Evolutionary conservation across 64 coral and sea anemone genomes (phyloP).

Genomic region (Dendrophyllia cribrosa): DNA sequence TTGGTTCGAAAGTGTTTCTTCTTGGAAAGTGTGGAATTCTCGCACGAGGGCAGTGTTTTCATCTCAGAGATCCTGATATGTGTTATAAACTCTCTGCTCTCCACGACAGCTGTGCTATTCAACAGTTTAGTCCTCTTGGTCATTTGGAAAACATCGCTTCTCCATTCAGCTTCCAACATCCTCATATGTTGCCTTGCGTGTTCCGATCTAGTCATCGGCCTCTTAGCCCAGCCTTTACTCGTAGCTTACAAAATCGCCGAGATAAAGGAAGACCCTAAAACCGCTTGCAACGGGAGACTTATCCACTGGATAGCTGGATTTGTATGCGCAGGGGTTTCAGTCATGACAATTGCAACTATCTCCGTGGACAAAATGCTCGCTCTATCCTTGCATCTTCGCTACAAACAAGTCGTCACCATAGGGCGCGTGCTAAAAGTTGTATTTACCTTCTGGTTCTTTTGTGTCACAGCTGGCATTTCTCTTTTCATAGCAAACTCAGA

Average conservation of each 20-base stretch:
- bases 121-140: constrained; percentile 34
- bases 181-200: constrained; percentile 45
- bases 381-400: constrained; percentile 52
- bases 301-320: constrained; percentile 69
- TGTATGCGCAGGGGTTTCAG: constrained; percentile 58
- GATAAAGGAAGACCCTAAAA: neutral
- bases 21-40: neutral
- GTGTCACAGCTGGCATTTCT: neutral
- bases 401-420: constrained; percentile 21
- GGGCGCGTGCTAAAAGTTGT: neutral
- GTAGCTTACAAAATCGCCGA: constrained; percentile 64
- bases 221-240: constrained; percentile 42
- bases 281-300: constrained; percentile 41
- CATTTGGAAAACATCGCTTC: constrained; percentile 17
- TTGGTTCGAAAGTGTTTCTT: constrained; percentile 38
- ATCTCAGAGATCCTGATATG: constrained; percentile 34
- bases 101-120: neutral
- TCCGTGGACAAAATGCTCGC: constrained; percentile 45
- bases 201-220: constrained; percentile 54
- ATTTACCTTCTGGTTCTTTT: constrained; percentile 18
- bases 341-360: constrained; percentile 59
- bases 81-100: constrained; percentile 41
- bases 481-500: constrained; percentile 37
- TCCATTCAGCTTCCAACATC: constrained; percentile 47
- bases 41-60: neutral